phyloP scores from a whole-genome alignment of 2,797 vertebrate species.

The Pelochelys cantorii region DNA sequence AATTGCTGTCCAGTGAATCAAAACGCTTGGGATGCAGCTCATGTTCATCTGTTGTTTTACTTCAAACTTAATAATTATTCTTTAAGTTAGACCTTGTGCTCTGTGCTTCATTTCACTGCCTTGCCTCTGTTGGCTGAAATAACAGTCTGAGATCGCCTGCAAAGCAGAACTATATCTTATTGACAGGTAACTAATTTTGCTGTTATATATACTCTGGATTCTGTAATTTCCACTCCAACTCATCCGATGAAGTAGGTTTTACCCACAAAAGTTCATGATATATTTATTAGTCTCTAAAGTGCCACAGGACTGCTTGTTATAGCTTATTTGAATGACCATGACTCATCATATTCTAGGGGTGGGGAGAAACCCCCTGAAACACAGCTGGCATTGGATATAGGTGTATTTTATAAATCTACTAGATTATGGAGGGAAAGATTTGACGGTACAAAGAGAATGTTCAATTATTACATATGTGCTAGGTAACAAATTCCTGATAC shows the following conservation, averaged over 20 bases:
- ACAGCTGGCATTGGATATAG: neutral
- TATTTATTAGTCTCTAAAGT: no score
- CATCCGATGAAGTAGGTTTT: no score
- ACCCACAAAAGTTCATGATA: no score
- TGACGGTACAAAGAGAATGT: neutral
- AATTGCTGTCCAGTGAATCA: neutral
- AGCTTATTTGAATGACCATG: slow-evolving; percentile 64
- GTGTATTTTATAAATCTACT: slow-evolving; percentile 26
- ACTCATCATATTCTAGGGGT: neutral
- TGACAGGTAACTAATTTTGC: neutral
- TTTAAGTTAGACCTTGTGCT: slow-evolving; percentile 58
- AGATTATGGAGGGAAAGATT: slow-evolving; percentile 11
- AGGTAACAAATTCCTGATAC: slow-evolving; percentile 65
- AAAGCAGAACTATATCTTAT: slow-evolving; percentile 51
- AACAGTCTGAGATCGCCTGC: slow-evolving; percentile 39
- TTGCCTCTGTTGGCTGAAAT: slow-evolving; percentile 52
- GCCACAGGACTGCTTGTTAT: neutral
- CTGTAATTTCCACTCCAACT: no score
- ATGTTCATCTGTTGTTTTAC: neutral
- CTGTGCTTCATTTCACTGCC: slow-evolving; percentile 35
- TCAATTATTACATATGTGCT: slow-evolving; percentile 32
- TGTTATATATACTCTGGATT: no score
- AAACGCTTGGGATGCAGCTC: slow-evolving; percentile 1
- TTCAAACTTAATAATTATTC: slow-evolving; percentile 65
- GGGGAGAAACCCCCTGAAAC: slow-evolving; percentile 10